phyloP scores from a whole-genome alignment of 2,113 vertebrate species.

The Mola mola region DNA sequence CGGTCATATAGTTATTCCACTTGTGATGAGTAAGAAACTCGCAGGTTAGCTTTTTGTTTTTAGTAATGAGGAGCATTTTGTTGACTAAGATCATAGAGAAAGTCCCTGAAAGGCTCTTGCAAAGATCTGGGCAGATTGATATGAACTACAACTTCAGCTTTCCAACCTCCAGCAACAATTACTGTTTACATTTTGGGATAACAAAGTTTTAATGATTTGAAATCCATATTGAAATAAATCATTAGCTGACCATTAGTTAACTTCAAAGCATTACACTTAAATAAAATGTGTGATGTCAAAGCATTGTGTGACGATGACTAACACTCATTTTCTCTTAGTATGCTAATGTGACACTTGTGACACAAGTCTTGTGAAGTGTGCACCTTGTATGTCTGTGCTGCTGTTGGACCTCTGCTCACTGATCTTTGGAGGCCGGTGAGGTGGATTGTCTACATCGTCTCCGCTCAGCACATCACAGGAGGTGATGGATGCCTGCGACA shows the following conservation, averaged over 20 bases:
- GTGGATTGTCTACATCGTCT: conserved; percentile 84
- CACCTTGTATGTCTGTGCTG: conserved; percentile 88
- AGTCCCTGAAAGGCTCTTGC: conserved; percentile 15
- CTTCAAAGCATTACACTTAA: too few relatives aligned
- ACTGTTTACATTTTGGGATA: not conserved
- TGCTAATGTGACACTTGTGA: too few relatives aligned
- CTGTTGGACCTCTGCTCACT: conserved; percentile 87
- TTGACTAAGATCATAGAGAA: too few relatives aligned
- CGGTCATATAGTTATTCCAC: conserved; percentile 28
- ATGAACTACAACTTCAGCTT: not conserved
- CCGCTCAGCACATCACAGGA: conserved; percentile 85
- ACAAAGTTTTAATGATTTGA: not conserved
- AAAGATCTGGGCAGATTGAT: not conserved
- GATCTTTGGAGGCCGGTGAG: conserved; percentile 78
- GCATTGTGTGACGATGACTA: too few relatives aligned
- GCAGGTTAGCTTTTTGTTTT: too few relatives aligned
- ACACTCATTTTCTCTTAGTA: too few relatives aligned
- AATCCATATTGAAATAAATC: too few relatives aligned
- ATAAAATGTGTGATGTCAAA: too few relatives aligned
- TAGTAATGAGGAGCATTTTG: too few relatives aligned
- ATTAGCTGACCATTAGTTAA: too few relatives aligned
- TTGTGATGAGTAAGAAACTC: conserved; percentile 31
- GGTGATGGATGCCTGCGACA: conserved; percentile 84
- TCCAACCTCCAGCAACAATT: not conserved
- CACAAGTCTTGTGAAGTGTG: not conserved